Evolutionary conservation across 2,888 invertebrate genomes (phyloP).

Genomic region (Tenodera sinensis): DNA sequence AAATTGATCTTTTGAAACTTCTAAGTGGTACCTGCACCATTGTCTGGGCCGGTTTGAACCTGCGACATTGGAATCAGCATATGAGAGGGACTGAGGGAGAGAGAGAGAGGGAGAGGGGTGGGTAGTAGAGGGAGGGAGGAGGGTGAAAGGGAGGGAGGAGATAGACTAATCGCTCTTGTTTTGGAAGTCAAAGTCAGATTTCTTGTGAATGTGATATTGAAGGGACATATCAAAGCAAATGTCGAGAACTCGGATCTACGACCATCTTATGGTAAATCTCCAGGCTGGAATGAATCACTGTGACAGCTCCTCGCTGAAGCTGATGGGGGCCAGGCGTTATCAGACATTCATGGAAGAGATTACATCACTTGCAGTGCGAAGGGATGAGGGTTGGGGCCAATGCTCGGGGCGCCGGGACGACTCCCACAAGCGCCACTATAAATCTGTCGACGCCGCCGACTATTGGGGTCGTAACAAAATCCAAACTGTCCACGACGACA

Average conservation of each 20-base stretch:
- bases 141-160: too few species aligned
- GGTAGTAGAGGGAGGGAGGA: too few species aligned
- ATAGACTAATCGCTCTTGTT: too few species aligned
- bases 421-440: conserved; percentile 2
- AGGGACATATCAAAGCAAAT: not conserved
- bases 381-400: not conserved
- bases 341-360: not conserved
- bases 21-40: too few species aligned
- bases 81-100: too few species aligned
- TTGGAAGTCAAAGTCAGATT: too few species aligned
- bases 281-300: not conserved
- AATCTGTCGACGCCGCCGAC: conserved; percentile 6
- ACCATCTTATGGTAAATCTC: too few species aligned
- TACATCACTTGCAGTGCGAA: not conserved
- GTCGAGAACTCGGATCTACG: not conserved
- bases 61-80: too few species aligned
- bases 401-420: not conserved
- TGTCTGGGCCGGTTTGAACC: too few species aligned
- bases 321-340: not conserved
- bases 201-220: too few species aligned
- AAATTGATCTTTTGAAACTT: too few species aligned
- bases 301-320: not conserved
- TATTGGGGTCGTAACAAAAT: not conserved
- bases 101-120: too few species aligned
- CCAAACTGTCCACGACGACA: not conserved